Base-by-base conservation (phyloP, 2,888 invertebrate species). In the Campoplex capitator region DNA sequence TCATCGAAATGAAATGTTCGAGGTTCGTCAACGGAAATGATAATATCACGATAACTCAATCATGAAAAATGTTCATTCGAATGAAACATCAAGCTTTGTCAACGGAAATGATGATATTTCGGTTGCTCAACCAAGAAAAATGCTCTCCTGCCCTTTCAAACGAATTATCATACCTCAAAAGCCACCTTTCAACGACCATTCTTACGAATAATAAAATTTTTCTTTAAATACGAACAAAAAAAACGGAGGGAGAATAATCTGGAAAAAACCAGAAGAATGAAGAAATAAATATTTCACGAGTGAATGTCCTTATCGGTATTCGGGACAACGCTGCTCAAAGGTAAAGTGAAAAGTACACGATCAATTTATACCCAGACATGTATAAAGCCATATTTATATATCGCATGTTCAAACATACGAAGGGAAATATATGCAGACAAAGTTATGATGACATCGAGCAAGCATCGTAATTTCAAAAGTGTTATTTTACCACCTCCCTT, bases 391-490 rank as follows among this genome's bases (percentile, higher is more conserved):
- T 78, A 54, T 35, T 23, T 65, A 18, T 54, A 74, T 42, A 58
- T 75, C 9, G 42, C 23, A 42, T 42, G 9, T 42, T 42, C 23
- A 54, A 3, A 74, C 28, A 62, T 23, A 75, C 18, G 51, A 3
- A 51, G 0, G 6, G 1, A 38, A 32, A 32, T 67, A 42, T 38
- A 51, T 77, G 74, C 13, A 23, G 73, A 67, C 48, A 79, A 79
- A 82, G 75, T 84, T 84, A 79, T 87, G 87, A 88, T 62, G 84
- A 86, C 86, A 85, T 65, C 76, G 70, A 48, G 62, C 67, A 45
- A 83, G 87, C 76, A 91, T 91, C 89, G 91, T 92, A 90, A 92
- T 91, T 91, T 91, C 90, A 84, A 84, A 85, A 88, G 90, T 89
- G 89, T 87, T 82, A 79, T 79, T 84, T 82, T 62, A 23, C 78